These are phyloP conservation scores for Folsomia manolachei DNA, from an alignment of 2,888 invertebrate species.

Conservation along the genomic window DNA sequence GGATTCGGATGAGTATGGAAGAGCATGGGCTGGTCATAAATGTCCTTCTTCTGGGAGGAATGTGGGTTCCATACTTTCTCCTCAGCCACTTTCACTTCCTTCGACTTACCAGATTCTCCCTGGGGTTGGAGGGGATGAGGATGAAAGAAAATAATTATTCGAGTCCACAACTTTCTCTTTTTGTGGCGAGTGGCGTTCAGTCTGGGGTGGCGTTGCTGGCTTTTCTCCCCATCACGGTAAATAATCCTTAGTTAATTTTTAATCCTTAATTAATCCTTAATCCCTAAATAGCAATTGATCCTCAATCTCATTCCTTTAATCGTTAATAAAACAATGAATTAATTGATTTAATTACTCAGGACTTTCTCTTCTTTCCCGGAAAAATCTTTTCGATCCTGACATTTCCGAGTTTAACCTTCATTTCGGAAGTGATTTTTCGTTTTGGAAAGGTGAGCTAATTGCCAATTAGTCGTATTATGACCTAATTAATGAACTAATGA, in stretches of 20 bases:
- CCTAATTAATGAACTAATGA: too few relatives aligned
- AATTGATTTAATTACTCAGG: too few relatives aligned
- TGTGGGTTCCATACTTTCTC: slow-evolving; percentile 14
- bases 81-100: slow-evolving; percentile 11
- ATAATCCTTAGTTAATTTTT: too few relatives aligned
- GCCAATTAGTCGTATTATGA: background rate
- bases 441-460: slow-evolving; percentile 9
- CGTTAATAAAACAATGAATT: too few relatives aligned
- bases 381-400: slow-evolving; percentile 14
- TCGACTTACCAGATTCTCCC: slow-evolving; percentile 3
- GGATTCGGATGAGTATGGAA: background rate
- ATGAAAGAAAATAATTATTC: background rate
- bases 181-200: slow-evolving; percentile 3
- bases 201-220: background rate
- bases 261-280: too few relatives aligned
- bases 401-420: slow-evolving; percentile 13
- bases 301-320: too few relatives aligned
- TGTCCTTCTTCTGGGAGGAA: background rate
- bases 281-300: too few relatives aligned
- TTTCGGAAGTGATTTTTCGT: slow-evolving; percentile 9
- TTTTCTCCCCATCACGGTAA: slow-evolving; percentile 9
- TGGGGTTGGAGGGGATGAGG: background rate
- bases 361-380: slow-evolving; percentile 8
- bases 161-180: background rate
- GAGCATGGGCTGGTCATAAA: background rate